Percentiles rank a stretch among this genome's conserved stretches.
Evolutionary conservation across 2,113 vertebrate species (phyloP).

Genomic region (Salvelinus fontinalis): DNA sequence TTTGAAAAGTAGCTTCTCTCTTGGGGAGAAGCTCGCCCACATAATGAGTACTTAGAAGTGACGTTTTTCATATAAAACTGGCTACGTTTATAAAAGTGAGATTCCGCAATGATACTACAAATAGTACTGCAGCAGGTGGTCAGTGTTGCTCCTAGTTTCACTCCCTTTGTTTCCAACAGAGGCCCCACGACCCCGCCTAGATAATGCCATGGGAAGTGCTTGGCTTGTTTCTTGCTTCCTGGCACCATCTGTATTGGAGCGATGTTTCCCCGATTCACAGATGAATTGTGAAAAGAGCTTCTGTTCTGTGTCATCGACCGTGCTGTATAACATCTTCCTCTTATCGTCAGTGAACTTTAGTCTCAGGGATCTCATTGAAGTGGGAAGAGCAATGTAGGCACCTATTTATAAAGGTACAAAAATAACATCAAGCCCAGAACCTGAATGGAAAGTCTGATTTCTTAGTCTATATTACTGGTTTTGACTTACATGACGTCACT

Average conservation of each 20-base stretch:
- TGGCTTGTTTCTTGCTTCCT: not conserved
- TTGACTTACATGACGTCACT: not conserved
- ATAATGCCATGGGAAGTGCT: not conserved
- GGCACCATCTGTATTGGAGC: not conserved
- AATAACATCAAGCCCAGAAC: not conserved
- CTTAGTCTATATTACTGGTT: not conserved
- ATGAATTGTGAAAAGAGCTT: not conserved
- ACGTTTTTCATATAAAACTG: conserved; percentile 16
- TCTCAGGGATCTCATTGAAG: not conserved
- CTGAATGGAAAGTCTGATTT: not conserved
- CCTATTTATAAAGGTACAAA: not conserved
- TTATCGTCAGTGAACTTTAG: too few relatives aligned
- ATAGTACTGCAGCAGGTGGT: conserved; percentile 52
- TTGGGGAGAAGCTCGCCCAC: conserved; percentile 65
- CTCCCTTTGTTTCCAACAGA: not conserved
- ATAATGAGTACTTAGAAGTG: conserved; percentile 67
- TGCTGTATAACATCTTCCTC: too few relatives aligned
- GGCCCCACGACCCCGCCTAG: not conserved
- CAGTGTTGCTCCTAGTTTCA: conserved; percentile 4
- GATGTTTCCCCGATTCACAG: not conserved
- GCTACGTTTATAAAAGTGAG: conserved; percentile 34
- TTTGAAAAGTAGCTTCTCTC: conserved; percentile 35
- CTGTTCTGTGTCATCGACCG: too few relatives aligned
- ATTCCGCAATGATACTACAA: not conserved
- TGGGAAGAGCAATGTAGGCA: not conserved